Percentiles rank a stretch among this genome's conserved stretches.
phyloP scores from a whole-genome alignment of 2,888 invertebrate genomes.

The Harpalus rubripes region DNA sequence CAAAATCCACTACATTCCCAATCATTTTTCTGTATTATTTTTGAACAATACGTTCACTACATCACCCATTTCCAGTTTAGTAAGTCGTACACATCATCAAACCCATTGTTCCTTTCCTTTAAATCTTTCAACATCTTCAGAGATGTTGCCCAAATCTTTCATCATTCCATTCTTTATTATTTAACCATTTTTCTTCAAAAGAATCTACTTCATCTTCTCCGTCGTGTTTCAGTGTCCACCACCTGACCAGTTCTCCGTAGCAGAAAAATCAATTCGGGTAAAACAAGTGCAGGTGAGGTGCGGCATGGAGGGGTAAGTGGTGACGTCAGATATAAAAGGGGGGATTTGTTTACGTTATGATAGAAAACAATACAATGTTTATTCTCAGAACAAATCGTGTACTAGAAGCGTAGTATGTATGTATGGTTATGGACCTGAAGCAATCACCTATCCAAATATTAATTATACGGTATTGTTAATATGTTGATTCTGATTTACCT shows the following conservation, averaged over 20 bases:
- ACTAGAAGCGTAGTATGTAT: background rate
- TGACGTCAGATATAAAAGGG: constrained; percentile 8
- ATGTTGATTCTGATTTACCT: constrained; percentile 3
- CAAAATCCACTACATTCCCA: too few relatives aligned
- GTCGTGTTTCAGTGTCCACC: constrained; percentile 24
- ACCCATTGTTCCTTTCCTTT: background rate
- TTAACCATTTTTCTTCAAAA: background rate
- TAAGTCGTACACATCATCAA: background rate
- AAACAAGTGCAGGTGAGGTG: constrained; percentile 59
- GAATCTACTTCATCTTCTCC: background rate
- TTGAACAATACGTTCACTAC: too few relatives aligned
- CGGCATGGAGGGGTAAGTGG: background rate
- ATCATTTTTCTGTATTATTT: too few relatives aligned
- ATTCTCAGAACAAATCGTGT: background rate
- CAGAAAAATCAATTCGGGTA: constrained; percentile 63
- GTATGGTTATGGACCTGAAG: background rate
- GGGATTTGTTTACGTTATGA: background rate
- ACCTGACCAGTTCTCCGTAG: constrained; percentile 45
- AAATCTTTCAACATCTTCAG: background rate
- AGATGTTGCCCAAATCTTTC: background rate
- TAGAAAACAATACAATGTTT: background rate
- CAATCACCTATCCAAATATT: background rate
- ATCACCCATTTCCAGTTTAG: too few relatives aligned
- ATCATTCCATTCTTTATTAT: background rate
- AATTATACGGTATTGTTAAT: background rate